A percentile compares a stretch with the other conserved stretches of the same genome.
Conservation (phyloP, 2,797 vertebrate genomes). For the Lycodopsis pacificus region DNA sequence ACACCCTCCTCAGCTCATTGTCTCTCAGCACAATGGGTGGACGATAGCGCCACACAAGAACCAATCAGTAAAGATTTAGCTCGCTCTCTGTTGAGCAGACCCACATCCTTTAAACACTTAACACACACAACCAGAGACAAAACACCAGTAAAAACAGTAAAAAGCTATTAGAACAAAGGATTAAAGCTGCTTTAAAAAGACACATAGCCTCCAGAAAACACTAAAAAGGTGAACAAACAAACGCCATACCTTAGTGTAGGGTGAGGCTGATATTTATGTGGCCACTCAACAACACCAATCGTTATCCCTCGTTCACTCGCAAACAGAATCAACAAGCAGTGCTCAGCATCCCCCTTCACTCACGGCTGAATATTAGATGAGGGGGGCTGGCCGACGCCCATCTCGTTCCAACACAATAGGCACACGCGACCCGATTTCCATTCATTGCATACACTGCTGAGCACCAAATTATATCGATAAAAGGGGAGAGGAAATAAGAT, state of each 20-base stretch:
- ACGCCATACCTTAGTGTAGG: constrained; percentile 68
- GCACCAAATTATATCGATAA: constrained; percentile 30
- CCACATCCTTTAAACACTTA: constrained; percentile 31
- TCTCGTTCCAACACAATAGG: constrained; percentile 75
- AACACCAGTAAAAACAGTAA: constrained; percentile 21
- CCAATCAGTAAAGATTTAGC: constrained; percentile 73
- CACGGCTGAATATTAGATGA: constrained; percentile 83
- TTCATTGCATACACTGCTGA: constrained; percentile 48
- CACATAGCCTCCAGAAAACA: background rate
- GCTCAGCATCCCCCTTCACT: constrained; percentile 74
- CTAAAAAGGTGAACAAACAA: background rate
- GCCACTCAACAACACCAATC: constrained; percentile 26
- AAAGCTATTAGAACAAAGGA: constrained; percentile 6
- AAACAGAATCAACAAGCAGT: constrained; percentile 75
- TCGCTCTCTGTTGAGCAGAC: constrained; percentile 29
- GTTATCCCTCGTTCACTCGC: constrained; percentile 55
- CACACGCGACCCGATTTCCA: constrained; percentile 55
- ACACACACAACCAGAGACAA: constrained; percentile 21
- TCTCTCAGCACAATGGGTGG: constrained; percentile 69
- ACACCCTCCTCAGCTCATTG: constrained; percentile 72
- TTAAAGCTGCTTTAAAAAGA: background rate
- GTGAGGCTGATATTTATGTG: constrained; percentile 31
- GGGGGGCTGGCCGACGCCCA: constrained; percentile 71
- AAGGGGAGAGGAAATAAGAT: constrained; percentile 5
- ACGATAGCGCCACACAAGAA: constrained; percentile 42